Conservation (phyloP, 2,888 invertebrate species). For the Salpingus planirostris region DNA sequence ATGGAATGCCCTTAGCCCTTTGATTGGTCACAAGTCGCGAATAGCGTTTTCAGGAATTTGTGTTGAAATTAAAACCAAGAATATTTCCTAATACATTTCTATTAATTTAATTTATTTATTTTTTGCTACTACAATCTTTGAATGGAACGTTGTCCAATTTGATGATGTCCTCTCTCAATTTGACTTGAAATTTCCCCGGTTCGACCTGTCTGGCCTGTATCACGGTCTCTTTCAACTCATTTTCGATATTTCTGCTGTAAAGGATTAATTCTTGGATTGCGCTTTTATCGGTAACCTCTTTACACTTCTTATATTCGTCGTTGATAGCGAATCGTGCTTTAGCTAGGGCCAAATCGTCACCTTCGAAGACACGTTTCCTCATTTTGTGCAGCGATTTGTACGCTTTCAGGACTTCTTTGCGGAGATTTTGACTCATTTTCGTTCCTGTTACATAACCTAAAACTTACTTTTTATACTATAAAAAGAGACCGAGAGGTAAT, state of each 20-base stretch:
- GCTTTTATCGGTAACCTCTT: constrained; percentile 48
- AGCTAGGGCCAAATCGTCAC: constrained; percentile 53
- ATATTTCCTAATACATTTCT: neutral
- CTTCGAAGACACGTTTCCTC: constrained; percentile 56
- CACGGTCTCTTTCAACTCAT: constrained; percentile 60
- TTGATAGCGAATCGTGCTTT: constrained; percentile 66
- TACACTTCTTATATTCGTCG: constrained; percentile 62
- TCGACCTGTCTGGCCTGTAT: constrained; percentile 63
- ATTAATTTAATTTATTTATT: neutral
- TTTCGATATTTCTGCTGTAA: constrained; percentile 59
- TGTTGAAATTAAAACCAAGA: too few species aligned
- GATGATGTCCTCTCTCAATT: constrained; percentile 51
- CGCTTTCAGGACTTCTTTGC: constrained; percentile 53
- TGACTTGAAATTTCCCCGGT: constrained; percentile 55
- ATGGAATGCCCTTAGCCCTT: too few species aligned
- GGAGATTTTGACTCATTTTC: constrained; percentile 18
- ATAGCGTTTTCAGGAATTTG: too few species aligned
- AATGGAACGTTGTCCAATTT: constrained; percentile 57
- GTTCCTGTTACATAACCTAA: too few species aligned
- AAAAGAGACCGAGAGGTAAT: too few species aligned
- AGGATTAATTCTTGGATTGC: constrained; percentile 61
- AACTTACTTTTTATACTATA: too few species aligned
- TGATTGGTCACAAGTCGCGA: too few species aligned
- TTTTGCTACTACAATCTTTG: constrained; percentile 38
- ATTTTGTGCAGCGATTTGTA: constrained; percentile 69